These are phyloP conservation scores for Hartigia nigra DNA, from an alignment of 2,888 invertebrate genomes.

Conservation along the genomic window DNA sequence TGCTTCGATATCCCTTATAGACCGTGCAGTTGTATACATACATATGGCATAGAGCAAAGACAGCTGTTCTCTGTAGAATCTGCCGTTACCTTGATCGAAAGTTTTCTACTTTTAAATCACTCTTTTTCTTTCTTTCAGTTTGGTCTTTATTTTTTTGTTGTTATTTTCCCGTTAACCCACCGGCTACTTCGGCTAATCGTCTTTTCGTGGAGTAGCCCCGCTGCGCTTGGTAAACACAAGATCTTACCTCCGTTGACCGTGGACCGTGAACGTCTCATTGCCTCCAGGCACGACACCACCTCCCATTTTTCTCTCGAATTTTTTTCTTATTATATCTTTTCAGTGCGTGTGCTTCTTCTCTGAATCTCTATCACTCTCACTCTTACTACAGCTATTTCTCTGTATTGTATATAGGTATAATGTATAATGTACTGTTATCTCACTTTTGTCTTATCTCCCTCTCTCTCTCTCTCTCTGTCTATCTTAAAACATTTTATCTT, in stretches of 20 bases:
- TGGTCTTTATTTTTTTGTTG: neutral
- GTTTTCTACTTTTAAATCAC: neutral
- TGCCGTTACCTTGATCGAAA: neutral
- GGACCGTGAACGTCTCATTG: constrained; percentile 12
- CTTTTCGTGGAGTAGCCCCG: constrained; percentile 3
- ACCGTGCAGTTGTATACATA: neutral
- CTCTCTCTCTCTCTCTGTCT: neutral
- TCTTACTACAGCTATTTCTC: neutral
- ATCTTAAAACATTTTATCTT: neutral
- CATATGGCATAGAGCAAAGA: neutral
- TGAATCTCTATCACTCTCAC: neutral
- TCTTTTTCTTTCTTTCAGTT: neutral
- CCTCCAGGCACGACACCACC: constrained; percentile 26
- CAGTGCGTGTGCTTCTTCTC: constrained; percentile 11
- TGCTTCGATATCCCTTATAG: neutral
- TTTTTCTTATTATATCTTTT: constrained; percentile 1
- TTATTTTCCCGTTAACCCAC: neutral
- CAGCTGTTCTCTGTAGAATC: neutral
- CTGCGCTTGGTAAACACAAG: constrained; percentile 22
- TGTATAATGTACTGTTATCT: neutral
- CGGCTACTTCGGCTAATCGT: neutral
- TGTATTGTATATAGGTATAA: neutral
- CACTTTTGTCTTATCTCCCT: neutral
- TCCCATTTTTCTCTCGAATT: constrained; percentile 10
- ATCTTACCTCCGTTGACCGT: constrained; percentile 10